A percentile compares a stretch with the other conserved stretches of the same genome.
Evolutionary conservation across 2,888 invertebrate species (phyloP).

Genomic region (Drosophila planitibia): DNA sequence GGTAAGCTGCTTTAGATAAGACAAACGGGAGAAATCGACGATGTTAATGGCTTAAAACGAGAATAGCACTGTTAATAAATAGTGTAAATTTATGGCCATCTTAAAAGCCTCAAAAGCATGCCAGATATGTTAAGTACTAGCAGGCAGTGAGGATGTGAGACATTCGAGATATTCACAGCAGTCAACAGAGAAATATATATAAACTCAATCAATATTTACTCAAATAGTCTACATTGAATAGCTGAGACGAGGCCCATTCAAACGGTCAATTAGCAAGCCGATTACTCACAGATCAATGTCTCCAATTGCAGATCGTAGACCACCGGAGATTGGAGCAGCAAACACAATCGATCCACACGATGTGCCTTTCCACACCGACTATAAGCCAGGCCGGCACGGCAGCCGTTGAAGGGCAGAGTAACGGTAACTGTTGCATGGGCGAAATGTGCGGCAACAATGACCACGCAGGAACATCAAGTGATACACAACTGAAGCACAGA

Average conservation of each 20-base stretch:
- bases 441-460: conserved; percentile 30
- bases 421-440: conserved; percentile 42
- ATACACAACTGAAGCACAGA: conserved; percentile 56
- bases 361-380: conserved; percentile 81
- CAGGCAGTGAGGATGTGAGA: conserved; percentile 33
- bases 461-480: conserved; percentile 3
- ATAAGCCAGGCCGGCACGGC: conserved; percentile 30
- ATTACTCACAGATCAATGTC: conserved; percentile 35
- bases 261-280: conserved; percentile 59
- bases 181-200: conserved; percentile 5
- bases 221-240: conserved; percentile 25
- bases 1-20: conserved; percentile 28
- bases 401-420: conserved; percentile 24
- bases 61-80: conserved; percentile 41
- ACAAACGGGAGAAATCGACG: conserved; percentile 15
- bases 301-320: conserved; percentile 26
- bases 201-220: not conserved
- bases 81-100: conserved; percentile 19
- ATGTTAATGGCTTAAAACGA: not conserved
- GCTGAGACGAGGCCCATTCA: conserved; percentile 32
- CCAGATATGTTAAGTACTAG: not conserved
- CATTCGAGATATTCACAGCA: conserved; percentile 45
- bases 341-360: conserved; percentile 27
- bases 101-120: conserved; percentile 5
- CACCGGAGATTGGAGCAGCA: conserved; percentile 11